These are phyloP conservation scores for Ceratotherium simum DNA, from an alignment of 2,113 vertebrate genomes.

Conservation along the genomic window DNA sequence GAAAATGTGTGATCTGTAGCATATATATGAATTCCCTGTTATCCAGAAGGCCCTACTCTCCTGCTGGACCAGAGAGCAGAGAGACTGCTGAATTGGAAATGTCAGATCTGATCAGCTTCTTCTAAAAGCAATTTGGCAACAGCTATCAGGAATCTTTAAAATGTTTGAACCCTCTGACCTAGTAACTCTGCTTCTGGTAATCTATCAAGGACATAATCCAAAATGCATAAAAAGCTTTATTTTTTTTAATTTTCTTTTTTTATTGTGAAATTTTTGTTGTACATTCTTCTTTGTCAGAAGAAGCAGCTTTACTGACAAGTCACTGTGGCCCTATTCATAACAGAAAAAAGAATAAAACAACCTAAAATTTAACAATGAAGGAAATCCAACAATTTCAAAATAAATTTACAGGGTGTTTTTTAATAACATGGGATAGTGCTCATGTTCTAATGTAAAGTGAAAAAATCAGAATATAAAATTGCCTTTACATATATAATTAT, in stretches of 20 bases:
- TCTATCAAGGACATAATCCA: neutral
- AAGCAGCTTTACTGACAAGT: neutral
- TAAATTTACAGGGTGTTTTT: neutral
- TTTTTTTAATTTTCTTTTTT: no score
- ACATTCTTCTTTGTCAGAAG: no score
- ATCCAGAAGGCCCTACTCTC: neutral
- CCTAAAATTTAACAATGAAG: slow-evolving; percentile 14
- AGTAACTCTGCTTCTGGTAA: slow-evolving; percentile 35
- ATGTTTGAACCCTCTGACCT: neutral
- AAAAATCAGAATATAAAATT: slow-evolving; percentile 23
- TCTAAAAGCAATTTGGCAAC: slow-evolving; percentile 37
- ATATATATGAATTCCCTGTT: neutral
- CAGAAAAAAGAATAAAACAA: slow-evolving; percentile 30
- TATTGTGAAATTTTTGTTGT: no score
- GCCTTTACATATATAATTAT: neutral
- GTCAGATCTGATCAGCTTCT: slow-evolving; percentile 15
- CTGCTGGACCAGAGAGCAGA: neutral
- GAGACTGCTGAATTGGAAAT: neutral
- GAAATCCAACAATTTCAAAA: slow-evolving; percentile 41
- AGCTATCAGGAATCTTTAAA: slow-evolving; percentile 26
- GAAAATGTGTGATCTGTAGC: neutral
- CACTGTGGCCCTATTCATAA: neutral
- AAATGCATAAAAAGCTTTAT: neutral
- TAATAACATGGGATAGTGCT: neutral
- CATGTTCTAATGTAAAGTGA: slow-evolving; percentile 16